Evolutionary conservation across 2,113 vertebrate species (phyloP), one percentile per base, ranked within the genome.

Genomic region (Gobiocypris rarus): DNA sequence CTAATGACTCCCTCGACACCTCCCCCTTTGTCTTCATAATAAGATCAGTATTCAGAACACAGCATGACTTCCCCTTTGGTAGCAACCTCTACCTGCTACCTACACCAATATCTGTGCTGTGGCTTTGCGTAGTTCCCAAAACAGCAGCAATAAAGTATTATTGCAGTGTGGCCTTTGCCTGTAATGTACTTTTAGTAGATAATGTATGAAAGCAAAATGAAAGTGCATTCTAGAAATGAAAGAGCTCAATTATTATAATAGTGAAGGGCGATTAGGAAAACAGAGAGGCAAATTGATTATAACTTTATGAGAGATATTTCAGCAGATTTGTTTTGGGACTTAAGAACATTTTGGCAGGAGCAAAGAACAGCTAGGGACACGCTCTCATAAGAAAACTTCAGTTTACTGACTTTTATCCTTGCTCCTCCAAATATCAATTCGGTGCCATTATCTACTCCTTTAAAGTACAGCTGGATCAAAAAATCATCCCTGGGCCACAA

Each of bases 261-360:
- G n/a, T 17, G 13, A 24, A 78, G 15, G 14, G 56, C 19, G 48
- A n/a, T 65, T 50, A 48, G 14, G 38, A 11, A 50, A 65, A 80
- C 43, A 34, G 9, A 50, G 26, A 22, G 43, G 26, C 22, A 65
- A 31, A 48, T 14, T 75, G 71, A 52, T 75, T 52, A 28, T 74
- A 43, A 50, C n/a, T 50, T 74, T n/a, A 75, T 75, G 71, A 65
- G 17, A 80, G 5, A 45, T 54, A 54, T 45, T 48, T 80, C 45
- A 48, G 24, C 31, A 63, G 19, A 65, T 80, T 80, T 80, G 59
- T 65, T 80, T 15, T n/a, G 59, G 41, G 58, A 80, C 77, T 22
- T 80, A 65, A 67, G 43, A 80, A 43, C 58, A 80, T 50, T 80
- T 65, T 79, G 58, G n/a, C 41, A 61, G n/a, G 22, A 71, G 69